Evolutionary conservation across 2,113 vertebrate species (phyloP).

Genomic region (Zosterops lateralis): DNA sequence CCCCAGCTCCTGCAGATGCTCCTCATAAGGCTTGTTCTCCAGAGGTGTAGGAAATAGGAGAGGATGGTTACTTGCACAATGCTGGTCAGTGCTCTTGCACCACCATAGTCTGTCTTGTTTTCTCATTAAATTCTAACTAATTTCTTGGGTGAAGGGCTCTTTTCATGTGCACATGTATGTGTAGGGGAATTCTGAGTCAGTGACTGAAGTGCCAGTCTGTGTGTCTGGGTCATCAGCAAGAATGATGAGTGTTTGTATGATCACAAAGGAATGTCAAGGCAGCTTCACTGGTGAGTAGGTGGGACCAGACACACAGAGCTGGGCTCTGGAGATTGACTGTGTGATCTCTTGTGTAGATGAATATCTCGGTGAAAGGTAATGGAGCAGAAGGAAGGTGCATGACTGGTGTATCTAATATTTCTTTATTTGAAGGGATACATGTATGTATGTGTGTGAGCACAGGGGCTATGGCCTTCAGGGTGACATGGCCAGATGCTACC

Average conservation of each 20-base stretch:
- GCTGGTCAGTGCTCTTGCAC: neutral
- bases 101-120: neutral
- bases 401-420: fast-evolving
- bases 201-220: neutral
- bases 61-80: neutral
- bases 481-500: too few species aligned
- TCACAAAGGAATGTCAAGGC: fast-evolving
- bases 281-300: neutral
- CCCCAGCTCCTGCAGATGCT: neutral
- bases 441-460: fast-evolving
- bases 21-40: neutral
- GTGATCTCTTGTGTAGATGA: neutral
- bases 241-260: neutral
- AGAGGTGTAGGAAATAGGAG: neutral
- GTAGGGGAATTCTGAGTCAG: neutral
- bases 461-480: neutral
- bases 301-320: fast-evolving
- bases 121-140: neutral
- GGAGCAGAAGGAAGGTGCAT: fast-evolving
- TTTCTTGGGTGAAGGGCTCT: neutral
- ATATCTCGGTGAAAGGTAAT: neutral
- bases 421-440: neutral
- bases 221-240: neutral
- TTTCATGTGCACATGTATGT: neutral
- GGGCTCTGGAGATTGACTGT: neutral